Percentiles rank a stretch among this genome's conserved stretches.
Conservation (phyloP, 2,797 vertebrate species). For the Hydrocynus forskahlii region DNA sequence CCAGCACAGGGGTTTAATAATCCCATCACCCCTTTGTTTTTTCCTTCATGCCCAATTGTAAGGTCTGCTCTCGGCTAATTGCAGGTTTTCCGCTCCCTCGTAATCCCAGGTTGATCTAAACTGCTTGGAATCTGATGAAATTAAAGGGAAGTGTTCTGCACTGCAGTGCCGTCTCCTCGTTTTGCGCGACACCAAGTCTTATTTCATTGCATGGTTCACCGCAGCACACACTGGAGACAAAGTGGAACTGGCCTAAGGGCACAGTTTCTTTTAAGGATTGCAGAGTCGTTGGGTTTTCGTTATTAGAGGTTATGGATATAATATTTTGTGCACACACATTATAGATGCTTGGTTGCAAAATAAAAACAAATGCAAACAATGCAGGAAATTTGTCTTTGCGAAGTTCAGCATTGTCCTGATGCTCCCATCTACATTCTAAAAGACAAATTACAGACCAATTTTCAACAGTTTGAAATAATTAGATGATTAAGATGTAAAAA, state of each 20-base stretch:
- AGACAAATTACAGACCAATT: no score
- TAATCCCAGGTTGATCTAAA: slow-evolving; percentile 72
- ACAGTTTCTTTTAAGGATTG: slow-evolving; percentile 30
- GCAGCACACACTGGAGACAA: slow-evolving; percentile 32
- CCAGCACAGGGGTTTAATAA: slow-evolving; percentile 55
- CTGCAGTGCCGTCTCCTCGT: slow-evolving; percentile 56
- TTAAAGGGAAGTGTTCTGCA: slow-evolving; percentile 71
- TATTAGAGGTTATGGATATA: slow-evolving; percentile 4
- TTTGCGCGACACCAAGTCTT: slow-evolving; percentile 50
- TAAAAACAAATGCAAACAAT: no score
- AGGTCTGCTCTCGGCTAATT: slow-evolving; percentile 71
- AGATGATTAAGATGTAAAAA: no score
- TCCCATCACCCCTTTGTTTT: slow-evolving; percentile 68
- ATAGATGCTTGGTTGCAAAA: no score
- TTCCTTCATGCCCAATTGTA: slow-evolving; percentile 65
- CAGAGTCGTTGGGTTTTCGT: slow-evolving; percentile 53
- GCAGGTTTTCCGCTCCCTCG: slow-evolving; percentile 63
- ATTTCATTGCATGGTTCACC: slow-evolving; percentile 60
- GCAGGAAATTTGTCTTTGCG: no score
- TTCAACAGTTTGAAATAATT: no score
- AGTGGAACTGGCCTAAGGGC: slow-evolving; percentile 51
- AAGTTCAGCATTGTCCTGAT: no score
- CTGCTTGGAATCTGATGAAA: slow-evolving; percentile 70
- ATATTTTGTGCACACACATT: slow-evolving; percentile 46
- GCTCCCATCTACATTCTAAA: no score